Conservation (phyloP, 2,113 vertebrate species). For the Ranitomeya imitator region DNA sequence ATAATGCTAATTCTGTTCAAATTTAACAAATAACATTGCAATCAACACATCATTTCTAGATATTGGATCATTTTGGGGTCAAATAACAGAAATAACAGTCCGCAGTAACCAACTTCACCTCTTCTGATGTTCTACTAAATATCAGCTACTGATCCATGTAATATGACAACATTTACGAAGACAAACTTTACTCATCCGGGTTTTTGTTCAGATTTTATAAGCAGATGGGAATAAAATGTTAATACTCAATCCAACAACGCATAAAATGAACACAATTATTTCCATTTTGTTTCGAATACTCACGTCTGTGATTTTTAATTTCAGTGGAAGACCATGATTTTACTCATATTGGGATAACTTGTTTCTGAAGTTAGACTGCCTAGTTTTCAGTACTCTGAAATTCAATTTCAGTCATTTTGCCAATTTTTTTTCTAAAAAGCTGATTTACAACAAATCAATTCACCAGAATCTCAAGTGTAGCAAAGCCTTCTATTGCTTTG, state of each 20-base stretch:
- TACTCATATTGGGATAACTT: too few species aligned
- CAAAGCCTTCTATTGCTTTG: too few species aligned
- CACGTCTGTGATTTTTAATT: too few species aligned
- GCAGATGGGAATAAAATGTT: not conserved
- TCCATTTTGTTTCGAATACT: too few species aligned
- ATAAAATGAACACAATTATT: not conserved
- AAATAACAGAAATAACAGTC: slow-evolving; percentile 14
- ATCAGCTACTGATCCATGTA: not conserved
- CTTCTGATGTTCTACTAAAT: not conserved
- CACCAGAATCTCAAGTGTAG: too few species aligned
- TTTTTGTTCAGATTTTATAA: not conserved
- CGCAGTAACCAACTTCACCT: not conserved
- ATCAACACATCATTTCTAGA: not conserved
- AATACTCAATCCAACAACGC: not conserved
- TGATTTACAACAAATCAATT: too few species aligned
- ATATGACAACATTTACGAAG: not conserved
- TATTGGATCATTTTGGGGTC: not conserved
- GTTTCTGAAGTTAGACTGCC: too few species aligned
- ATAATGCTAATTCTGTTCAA: not conserved
- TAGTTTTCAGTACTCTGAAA: too few species aligned
- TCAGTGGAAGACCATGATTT: too few species aligned
- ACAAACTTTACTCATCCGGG: not conserved
- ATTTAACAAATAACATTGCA: slow-evolving; percentile 1
- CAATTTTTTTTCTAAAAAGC: too few species aligned
- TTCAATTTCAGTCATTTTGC: too few species aligned